A percentile compares a stretch with the other conserved stretches of the same genome.
Evolutionary conservation across 2,797 vertebrate genomes (phyloP).

Genomic region (Echeneis naucrates): DNA sequence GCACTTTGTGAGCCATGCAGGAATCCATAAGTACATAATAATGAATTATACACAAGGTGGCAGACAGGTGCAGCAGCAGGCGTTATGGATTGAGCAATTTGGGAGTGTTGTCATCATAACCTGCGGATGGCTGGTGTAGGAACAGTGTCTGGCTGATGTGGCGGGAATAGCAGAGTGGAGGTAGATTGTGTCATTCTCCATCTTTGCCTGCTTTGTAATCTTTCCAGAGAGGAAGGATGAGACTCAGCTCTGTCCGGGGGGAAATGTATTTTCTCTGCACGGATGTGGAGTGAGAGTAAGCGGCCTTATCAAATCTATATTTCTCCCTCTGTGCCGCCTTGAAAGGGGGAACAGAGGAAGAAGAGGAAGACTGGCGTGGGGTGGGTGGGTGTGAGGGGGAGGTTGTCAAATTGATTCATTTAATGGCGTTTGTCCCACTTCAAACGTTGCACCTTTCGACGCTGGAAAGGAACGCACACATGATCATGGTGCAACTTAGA

Average conservation of each 20-base stretch:
- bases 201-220: slow-evolving; percentile 57
- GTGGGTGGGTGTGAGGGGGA: neutral
- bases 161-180: slow-evolving; percentile 29
- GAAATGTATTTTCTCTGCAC: slow-evolving; percentile 62
- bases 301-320: slow-evolving; percentile 69
- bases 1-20: slow-evolving; percentile 50
- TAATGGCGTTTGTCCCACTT: slow-evolving; percentile 63
- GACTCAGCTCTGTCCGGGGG: slow-evolving; percentile 52
- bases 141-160: slow-evolving; percentile 34
- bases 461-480: slow-evolving; percentile 22
- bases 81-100: slow-evolving; percentile 60
- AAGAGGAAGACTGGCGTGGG: slow-evolving; percentile 10
- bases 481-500: neutral
- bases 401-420: slow-evolving; percentile 62
- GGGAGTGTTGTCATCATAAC: slow-evolving; percentile 58
- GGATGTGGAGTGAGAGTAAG: slow-evolving; percentile 51
- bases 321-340: slow-evolving; percentile 51
- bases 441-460: slow-evolving; percentile 36
- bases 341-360: slow-evolving; percentile 30
- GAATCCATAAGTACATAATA: slow-evolving; percentile 67
- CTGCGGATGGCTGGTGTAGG: slow-evolving; percentile 40
- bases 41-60: slow-evolving; percentile 67
- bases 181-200: slow-evolving; percentile 48
- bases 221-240: slow-evolving; percentile 59
- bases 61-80: slow-evolving; percentile 50